Base-by-base conservation (phyloP, 2,113 vertebrate species). In the Etheostoma cragini region DNA sequence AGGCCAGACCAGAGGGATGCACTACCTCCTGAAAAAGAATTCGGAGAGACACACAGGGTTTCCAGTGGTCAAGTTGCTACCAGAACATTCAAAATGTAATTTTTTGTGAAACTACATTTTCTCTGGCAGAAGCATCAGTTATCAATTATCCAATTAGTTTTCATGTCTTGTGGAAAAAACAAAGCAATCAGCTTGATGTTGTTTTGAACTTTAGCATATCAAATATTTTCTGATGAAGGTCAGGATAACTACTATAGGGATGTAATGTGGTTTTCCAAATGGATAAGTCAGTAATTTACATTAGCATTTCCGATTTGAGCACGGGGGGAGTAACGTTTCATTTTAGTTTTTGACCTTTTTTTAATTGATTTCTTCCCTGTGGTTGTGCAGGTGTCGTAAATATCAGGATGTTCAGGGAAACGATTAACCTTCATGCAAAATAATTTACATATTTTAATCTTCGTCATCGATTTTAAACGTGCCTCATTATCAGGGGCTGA, bases 311-410 rank as follows among this genome's bases (percentile, higher is more conserved):
- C 50, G 38, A 45, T 74, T 8, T 58, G 45, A 82, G 62, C 16
- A 3, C 69, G 49, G 52, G 35, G 77, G 24, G 67, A 70, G 62
- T 47, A 24, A 60, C 26, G 3, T 67, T 72, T 86, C 45, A 69
- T 83, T 84, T 86, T 72, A 77, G 56, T 33, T 62, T 82, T 82
- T 92, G 88, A 89, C 88, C 90, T 89, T 93, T 89, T 79, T 75
- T 57, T 64, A 70, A 86, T 87, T 87, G 88, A 92, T 89, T 92
- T 78, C 15, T n/a, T 52, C 56, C 35, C 0, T 42, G 38, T 42
- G 17, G 1, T 58, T 78, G 70, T 49, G 11, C 88, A 86, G 85
- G 87, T 89, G 90, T 65, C 22, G 30, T 76, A 91, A 91, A 93
- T 91, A 91, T 89, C 90, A 89, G 84, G 78, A 82, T 71, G 57